phyloP scores from a whole-genome alignment of 37 sponge, comb jelly and placozoan genomes.

The Ianthella basta region DNA sequence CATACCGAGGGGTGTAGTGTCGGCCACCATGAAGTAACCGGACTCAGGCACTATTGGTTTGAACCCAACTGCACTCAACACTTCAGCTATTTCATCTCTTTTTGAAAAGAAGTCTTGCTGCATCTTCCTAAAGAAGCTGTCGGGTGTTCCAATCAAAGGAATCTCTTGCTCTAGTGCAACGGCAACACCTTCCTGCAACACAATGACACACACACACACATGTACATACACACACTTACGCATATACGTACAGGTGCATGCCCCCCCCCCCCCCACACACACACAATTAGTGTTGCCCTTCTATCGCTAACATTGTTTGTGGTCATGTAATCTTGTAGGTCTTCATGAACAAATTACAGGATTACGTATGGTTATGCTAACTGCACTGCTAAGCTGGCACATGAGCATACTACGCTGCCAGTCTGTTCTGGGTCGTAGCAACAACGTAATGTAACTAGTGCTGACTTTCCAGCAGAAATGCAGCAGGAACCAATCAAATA shows the following conservation, averaged over 20 bases:
- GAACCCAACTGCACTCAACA: constrained; percentile 81
- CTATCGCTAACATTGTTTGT: too few species aligned
- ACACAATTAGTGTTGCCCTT: too few species aligned
- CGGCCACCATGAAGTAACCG: constrained; percentile 94
- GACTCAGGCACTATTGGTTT: constrained; percentile 90
- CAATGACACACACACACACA: constrained; percentile 17
- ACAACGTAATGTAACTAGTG: too few species aligned
- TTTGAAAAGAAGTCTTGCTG: constrained; percentile 52
- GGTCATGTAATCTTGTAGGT: too few species aligned
- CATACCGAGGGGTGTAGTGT: constrained; percentile 73
- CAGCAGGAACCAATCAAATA: too few species aligned
- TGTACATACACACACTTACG: background rate
- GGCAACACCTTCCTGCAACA: constrained; percentile 85
- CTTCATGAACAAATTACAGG: too few species aligned
- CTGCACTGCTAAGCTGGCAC: too few species aligned
- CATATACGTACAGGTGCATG: background rate
- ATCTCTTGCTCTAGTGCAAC: constrained; percentile 75
- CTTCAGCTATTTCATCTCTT: constrained; percentile 78
- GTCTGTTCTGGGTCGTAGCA: too few species aligned
- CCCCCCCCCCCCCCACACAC: too few species aligned
- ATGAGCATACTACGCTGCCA: too few species aligned
- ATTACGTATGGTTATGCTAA: too few species aligned
- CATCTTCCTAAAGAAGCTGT: constrained; percentile 82
- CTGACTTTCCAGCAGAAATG: too few species aligned
- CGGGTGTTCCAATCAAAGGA: constrained; percentile 47